Conservation (phyloP, 2,888 invertebrate genomes). For the Drosophila kanekoi region DNA sequence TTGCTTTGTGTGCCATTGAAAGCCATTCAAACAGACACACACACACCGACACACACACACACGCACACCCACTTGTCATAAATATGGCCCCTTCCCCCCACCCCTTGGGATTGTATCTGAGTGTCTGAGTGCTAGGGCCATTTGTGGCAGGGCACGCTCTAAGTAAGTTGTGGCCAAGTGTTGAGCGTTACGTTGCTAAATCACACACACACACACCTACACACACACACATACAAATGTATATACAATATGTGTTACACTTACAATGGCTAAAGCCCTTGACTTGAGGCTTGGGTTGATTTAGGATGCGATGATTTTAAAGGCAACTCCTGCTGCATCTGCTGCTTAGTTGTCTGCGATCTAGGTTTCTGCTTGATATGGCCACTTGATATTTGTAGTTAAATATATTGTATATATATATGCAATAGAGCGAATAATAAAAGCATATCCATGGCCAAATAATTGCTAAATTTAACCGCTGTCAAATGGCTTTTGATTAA, state of each 20-base stretch:
- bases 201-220: constrained; percentile 44
- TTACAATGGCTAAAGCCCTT: constrained; percentile 17
- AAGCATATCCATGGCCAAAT: background rate
- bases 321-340: constrained; percentile 3
- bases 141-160: constrained; percentile 64
- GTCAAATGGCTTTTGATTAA: background rate
- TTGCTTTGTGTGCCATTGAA: constrained; percentile 52
- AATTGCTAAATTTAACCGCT: background rate
- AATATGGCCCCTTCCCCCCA: constrained; percentile 30
- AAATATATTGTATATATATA: background rate
- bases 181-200: constrained; percentile 60
- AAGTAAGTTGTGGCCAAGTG: constrained; percentile 76
- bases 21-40: constrained; percentile 25
- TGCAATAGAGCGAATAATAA: background rate
- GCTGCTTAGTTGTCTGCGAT: background rate
- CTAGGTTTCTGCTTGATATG: constrained; percentile 16
- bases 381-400: constrained; percentile 11
- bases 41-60: constrained; percentile 7
- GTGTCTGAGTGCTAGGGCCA: constrained; percentile 53
- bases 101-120: constrained; percentile 26
- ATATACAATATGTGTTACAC: constrained; percentile 33
- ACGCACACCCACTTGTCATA: constrained; percentile 48
- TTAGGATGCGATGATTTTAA: constrained; percentile 29
- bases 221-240: constrained; percentile 8
- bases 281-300: constrained; percentile 19